A percentile compares a stretch with the other conserved stretches of the same genome.
phyloP scores from a whole-genome alignment of 2,888 invertebrate species.

The Eupsilia transversa region DNA sequence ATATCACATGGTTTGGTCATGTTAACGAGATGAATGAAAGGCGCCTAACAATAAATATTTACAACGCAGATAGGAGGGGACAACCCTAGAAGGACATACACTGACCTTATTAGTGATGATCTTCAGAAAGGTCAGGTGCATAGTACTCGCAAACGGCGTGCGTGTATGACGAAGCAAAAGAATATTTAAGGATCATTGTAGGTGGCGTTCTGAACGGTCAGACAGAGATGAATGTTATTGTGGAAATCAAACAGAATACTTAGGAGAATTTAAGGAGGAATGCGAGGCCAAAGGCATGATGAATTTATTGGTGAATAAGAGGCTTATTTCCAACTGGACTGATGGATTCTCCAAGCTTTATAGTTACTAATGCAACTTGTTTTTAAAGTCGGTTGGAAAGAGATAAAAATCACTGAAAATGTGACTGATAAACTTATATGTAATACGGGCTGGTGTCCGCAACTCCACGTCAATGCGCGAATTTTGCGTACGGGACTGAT shows the following conservation, averaged over 20 bases:
- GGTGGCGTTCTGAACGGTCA: neutral
- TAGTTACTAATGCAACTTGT: no score
- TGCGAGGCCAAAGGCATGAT: no score
- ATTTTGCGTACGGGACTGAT: neutral
- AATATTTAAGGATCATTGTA: neutral
- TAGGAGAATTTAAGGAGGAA: neutral
- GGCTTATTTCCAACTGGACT: neutral
- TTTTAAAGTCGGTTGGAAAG: no score
- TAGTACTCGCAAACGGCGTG: neutral
- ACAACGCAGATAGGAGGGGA: neutral
- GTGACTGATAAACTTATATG: neutral
- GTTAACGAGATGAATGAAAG: neutral
- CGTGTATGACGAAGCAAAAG: neutral
- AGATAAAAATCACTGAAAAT: constrained; percentile 1
- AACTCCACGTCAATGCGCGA: neutral
- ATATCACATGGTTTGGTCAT: neutral
- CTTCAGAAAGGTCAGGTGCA: neutral
- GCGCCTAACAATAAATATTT: neutral
- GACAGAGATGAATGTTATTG: neutral
- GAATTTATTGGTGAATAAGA: neutral
- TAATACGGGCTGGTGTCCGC: neutral
- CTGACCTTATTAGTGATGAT: neutral
- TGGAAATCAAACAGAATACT: neutral
- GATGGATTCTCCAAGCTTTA: neutral
- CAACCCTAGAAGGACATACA: neutral